Evolutionary conservation across 2,113 vertebrate species (phyloP), one percentile per base, ranked within the genome.

Genomic region (Siniperca knerii): DNA sequence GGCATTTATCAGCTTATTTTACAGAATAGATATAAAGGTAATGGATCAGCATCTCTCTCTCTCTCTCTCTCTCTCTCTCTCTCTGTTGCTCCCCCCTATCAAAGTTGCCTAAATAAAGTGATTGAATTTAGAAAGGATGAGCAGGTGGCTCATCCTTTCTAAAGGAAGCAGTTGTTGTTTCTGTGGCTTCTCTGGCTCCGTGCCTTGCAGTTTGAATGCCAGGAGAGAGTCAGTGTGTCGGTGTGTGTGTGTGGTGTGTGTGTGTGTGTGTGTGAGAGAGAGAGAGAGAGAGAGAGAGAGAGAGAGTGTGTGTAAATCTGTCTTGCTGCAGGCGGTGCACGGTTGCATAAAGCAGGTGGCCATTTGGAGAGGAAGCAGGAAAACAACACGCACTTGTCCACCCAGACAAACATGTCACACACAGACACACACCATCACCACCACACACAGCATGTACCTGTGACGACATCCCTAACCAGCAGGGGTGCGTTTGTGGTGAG

Each of bases 401-500:
- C 50, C 7, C 0, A 65, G n/a, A 83, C 33, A 79, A 70, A 82
- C 85, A 66, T 25, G n/a, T 68, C 54, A 79, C 11, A 74, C 44
- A 64, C 46, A 78, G 37, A 61, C 68, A 29, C 44, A 40, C 25
- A 8, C 66, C 33, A 11, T 16, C 40, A 58, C 23, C 46, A 12
- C 8, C 72, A 61, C 78, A 37, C 61, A 42, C 21, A 18, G 37
- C n/a, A 1, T 9, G 64, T 96, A 99, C 98, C 98, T 95, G 97
- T 83, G 62, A 95, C 94, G 64, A 99, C 95, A 5, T 98, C 97
- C 67, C 97, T 96, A 87, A 99, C 97, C 12, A 97, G 97, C 91
- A 98, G 96, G 87, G 98, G 98, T 23, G 94, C 93, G 37, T 93
- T 89, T 21, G 95, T 95, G 6, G 97, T 98, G 92, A 99, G 93